A percentile compares a stretch with the other conserved stretches of the same genome.
Conservation (phyloP, 2,113 vertebrate genomes). For the Zosterops hypoxanthus region DNA sequence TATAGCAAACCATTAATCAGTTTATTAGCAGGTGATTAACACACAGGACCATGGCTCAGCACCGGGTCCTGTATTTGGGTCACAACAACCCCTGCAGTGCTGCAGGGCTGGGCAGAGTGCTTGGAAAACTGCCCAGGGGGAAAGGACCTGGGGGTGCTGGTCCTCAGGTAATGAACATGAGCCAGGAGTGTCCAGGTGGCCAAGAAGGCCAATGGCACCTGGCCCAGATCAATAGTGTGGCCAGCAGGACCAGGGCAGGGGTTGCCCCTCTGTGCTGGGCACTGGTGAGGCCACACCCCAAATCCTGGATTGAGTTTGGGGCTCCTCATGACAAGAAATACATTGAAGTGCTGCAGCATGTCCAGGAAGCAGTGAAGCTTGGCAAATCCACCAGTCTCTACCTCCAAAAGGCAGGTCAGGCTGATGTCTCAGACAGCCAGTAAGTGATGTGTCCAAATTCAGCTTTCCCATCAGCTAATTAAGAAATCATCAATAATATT, state of each 20-base stretch:
- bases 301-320: background rate
- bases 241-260: background rate
- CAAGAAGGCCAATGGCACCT: background rate
- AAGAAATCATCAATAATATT: background rate
- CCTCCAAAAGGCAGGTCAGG: background rate
- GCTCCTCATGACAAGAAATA: background rate
- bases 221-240: background rate
- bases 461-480: background rate
- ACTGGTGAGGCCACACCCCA: background rate
- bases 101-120: rapidly evolving
- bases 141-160: background rate
- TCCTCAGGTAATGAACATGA: rapidly evolving
- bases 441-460: background rate
- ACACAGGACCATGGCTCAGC: rapidly evolving
- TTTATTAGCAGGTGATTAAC: background rate
- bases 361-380: background rate
- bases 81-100: background rate
- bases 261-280: background rate
- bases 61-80: background rate
- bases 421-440: background rate
- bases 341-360: background rate
- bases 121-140: background rate
- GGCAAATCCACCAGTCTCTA: background rate
- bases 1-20: background rate
- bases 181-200: background rate